These are phyloP conservation scores for Cynodonichthys magdalenae DNA, from an alignment of 2,797 vertebrate species.

Conservation along the genomic window DNA sequence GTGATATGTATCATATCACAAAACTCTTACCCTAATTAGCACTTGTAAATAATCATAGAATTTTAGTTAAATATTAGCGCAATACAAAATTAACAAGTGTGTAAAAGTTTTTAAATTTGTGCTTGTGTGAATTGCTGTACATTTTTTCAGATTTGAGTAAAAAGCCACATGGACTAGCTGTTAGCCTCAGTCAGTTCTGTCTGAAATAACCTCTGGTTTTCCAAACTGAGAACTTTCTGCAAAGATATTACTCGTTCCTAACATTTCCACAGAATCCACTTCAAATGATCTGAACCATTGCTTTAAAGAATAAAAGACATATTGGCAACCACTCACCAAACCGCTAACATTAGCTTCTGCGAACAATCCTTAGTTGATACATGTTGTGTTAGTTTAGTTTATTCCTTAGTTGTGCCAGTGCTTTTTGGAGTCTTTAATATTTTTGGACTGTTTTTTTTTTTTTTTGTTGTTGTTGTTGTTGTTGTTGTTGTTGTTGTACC, in stretches of 20 bases:
- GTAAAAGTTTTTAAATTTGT: background rate
- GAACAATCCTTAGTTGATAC: background rate
- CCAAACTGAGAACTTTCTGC: background rate
- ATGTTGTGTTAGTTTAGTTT: background rate
- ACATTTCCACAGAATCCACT: too few relatives aligned
- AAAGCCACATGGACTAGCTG: too few relatives aligned
- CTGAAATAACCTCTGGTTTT: background rate
- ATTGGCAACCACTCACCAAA: background rate
- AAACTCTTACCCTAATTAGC: too few relatives aligned
- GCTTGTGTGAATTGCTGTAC: background rate
- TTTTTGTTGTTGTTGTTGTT: constrained; percentile 16
- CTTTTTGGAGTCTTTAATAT: constrained; percentile 1
- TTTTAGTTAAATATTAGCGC: background rate
- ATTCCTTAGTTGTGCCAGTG: background rate
- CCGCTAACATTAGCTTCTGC: background rate
- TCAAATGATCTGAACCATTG: background rate
- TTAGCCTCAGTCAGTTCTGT: background rate
- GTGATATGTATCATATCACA: too few relatives aligned
- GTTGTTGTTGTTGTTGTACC: constrained; percentile 4
- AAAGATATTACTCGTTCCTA: too few relatives aligned
- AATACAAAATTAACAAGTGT: background rate
- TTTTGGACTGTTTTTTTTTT: constrained; percentile 24
- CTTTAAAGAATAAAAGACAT: background rate
- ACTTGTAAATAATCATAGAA: background rate
- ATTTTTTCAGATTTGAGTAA: too few relatives aligned